A percentile compares a stretch with the other conserved stretches of the same genome.
Evolutionary conservation across 2,797 vertebrate genomes (phyloP).

Genomic region (Peromyscus aztecus): DNA sequence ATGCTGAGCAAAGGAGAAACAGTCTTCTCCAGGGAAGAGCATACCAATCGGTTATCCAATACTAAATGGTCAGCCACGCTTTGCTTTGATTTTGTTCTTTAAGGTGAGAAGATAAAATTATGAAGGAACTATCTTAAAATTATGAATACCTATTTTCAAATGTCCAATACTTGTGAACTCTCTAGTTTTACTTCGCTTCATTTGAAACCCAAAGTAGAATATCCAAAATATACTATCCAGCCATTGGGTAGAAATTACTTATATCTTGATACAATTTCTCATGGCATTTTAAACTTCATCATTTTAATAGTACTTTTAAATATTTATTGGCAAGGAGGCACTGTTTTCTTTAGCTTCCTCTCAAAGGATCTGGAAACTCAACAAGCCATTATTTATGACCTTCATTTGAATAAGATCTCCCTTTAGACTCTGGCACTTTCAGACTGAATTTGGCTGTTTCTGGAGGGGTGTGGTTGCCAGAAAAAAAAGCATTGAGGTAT

Average conservation of each 20-base stretch:
- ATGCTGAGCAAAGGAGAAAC: background rate
- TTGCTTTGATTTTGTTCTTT: background rate
- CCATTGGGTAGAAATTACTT: constrained; percentile 55
- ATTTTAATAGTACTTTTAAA: constrained; percentile 70
- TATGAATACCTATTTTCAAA: background rate
- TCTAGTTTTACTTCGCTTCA: constrained; percentile 4
- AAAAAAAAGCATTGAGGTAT: background rate
- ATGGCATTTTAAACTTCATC: constrained; percentile 63
- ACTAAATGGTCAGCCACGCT: background rate
- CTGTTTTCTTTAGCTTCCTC: constrained; percentile 37
- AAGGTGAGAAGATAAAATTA: background rate
- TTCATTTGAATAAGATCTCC: constrained; percentile 51
- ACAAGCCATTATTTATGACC: constrained; percentile 66
- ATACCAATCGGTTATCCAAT: background rate
- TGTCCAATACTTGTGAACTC: background rate
- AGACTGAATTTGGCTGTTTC: constrained; percentile 15
- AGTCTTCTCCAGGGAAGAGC: background rate
- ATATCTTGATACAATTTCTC: constrained; percentile 56
- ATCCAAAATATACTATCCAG: constrained; percentile 19
- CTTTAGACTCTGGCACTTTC: constrained; percentile 54
- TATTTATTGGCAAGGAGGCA: constrained; percentile 54
- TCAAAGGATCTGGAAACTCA: constrained; percentile 15
- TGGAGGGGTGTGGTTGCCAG: background rate
- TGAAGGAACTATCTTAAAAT: background rate
- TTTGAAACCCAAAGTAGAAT: constrained; percentile 56